A percentile compares a stretch with the other conserved stretches of the same genome.
phyloP scores from a whole-genome alignment of 2,888 invertebrate genomes.

The Anthrax anthrax region DNA sequence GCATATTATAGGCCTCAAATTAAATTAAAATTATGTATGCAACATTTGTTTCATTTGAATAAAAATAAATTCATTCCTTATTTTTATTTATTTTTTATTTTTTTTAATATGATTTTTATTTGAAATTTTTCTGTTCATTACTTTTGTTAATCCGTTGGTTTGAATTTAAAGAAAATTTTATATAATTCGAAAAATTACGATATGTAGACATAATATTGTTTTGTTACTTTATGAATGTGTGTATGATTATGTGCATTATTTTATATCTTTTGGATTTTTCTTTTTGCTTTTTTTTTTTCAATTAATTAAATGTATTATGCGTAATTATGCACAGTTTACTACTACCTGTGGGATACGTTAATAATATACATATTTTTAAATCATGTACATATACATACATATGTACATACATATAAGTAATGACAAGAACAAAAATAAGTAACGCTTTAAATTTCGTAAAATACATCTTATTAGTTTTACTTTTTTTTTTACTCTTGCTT shows the following conservation, averaged over 20 bases:
- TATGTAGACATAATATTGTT: too few species aligned
- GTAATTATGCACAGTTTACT: conserved; percentile 5
- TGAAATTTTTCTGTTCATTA: not conserved
- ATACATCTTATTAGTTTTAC: not conserved
- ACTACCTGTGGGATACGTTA: conserved; percentile 3
- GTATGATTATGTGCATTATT: too few species aligned
- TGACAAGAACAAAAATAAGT: not conserved
- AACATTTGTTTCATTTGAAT: not conserved
- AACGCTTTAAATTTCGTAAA: not conserved
- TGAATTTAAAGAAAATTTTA: too few species aligned
- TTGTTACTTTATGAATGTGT: too few species aligned
- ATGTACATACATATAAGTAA: too few species aligned
- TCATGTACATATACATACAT: too few species aligned
- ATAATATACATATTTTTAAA: too few species aligned
- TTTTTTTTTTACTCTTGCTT: not conserved
- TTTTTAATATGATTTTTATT: not conserved
- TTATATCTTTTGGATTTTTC: too few species aligned
- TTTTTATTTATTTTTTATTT: not conserved
- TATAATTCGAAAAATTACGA: too few species aligned
- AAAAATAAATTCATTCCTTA: not conserved
- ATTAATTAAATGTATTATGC: not conserved
- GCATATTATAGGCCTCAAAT: not conserved
- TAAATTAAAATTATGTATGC: not conserved
- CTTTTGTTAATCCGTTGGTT: not conserved
- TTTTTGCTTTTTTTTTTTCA: too few species aligned